Evolutionary conservation across 2,113 vertebrate species (phyloP).

Genomic region (Cyanoliseus patagonus): DNA sequence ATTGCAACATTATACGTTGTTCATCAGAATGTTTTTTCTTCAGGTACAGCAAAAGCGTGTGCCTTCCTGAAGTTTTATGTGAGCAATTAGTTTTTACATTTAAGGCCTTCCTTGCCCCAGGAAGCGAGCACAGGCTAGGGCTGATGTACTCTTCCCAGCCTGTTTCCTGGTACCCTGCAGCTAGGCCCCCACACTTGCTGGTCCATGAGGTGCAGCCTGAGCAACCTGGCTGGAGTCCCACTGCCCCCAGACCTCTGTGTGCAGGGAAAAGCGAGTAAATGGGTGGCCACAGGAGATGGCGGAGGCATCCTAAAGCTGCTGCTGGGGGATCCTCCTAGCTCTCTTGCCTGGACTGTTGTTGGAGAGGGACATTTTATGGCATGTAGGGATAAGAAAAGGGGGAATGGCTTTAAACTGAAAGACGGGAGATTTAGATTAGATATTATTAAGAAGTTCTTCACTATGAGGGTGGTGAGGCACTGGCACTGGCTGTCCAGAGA

Average conservation of each 20-base stretch:
- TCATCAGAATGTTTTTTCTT: not conserved
- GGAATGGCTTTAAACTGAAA: not conserved
- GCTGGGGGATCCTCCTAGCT: not conserved
- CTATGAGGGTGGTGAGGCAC: not conserved
- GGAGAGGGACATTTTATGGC: not conserved
- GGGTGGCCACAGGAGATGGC: not conserved
- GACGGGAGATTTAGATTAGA: not conserved
- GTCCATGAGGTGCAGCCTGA: not conserved
- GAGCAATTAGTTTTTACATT: not conserved
- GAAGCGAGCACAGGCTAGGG: not conserved
- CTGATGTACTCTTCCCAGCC: not conserved
- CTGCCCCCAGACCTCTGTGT: not conserved
- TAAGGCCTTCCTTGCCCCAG: not conserved
- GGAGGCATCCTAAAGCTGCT: not conserved
- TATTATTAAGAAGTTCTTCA: not conserved
- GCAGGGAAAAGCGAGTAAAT: not conserved
- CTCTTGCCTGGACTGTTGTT: not conserved
- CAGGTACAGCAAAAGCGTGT: not conserved
- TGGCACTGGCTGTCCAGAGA: not conserved
- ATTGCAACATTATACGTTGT: not conserved
- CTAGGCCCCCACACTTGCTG: not conserved
- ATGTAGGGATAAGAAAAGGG: not conserved
- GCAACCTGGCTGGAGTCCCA: rapidly evolving
- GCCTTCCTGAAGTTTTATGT: not conserved
- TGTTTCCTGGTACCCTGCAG: not conserved